Percentiles rank a stretch among this genome's conserved stretches.
Conservation (phyloP, 1,140 invertebrate species). For the Aphelenchoides besseyi region DNA sequence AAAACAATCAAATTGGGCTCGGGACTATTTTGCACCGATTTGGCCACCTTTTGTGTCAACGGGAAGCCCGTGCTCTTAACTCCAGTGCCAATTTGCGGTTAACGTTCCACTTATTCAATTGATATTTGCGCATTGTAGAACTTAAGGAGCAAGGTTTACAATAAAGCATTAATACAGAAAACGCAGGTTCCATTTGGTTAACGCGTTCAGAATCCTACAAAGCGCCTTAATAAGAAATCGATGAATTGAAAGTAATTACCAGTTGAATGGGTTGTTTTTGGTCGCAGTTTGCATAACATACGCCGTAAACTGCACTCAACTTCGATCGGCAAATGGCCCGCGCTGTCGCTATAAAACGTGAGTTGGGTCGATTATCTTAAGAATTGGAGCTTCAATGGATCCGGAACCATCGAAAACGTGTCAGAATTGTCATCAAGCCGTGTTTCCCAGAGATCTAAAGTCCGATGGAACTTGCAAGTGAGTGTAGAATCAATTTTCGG, state of each 20-base stretch:
- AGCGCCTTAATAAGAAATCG: too few species aligned
- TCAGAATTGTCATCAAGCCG: background rate
- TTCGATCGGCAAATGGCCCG: conserved; percentile 7
- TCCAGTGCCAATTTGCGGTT: background rate
- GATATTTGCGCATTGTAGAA: too few species aligned
- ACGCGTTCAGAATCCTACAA: too few species aligned
- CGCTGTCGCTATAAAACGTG: too few species aligned
- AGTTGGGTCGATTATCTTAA: too few species aligned
- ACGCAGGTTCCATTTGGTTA: too few species aligned
- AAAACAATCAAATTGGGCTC: background rate
- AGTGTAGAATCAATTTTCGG: too few species aligned
- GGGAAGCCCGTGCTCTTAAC: background rate
- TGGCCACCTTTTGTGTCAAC: background rate
- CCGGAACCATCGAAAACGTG: background rate
- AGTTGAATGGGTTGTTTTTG: too few species aligned
- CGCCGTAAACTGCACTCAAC: background rate
- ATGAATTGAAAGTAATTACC: too few species aligned
- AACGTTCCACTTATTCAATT: background rate
- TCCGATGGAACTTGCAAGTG: conserved; percentile 10
- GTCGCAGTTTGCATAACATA: background rate
- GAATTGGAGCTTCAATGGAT: background rate
- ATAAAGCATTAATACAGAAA: too few species aligned
- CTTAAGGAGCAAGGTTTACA: too few species aligned
- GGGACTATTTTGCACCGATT: background rate
- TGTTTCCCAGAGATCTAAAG: background rate